A percentile compares a stretch with the other conserved stretches of the same genome.
phyloP scores from a whole-genome alignment of 2,888 invertebrate species.

The Thymelicus sylvestris region DNA sequence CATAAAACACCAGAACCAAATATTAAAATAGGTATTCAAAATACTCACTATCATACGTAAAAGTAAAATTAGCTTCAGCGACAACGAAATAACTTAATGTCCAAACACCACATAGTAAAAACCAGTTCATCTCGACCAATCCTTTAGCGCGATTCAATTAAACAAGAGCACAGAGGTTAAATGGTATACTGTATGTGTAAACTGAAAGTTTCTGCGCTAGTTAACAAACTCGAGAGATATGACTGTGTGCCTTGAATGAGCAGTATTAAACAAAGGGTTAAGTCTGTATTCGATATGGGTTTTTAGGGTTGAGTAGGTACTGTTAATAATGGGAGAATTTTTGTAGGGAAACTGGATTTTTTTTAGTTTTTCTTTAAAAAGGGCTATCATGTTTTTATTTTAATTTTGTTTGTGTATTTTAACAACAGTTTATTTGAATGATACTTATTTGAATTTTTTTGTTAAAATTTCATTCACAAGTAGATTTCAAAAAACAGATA shows the following conservation, averaged over 20 bases:
- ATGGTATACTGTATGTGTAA: constrained; percentile 28
- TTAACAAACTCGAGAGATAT: constrained; percentile 42
- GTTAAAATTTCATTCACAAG: too few relatives aligned
- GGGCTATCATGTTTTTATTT: too few relatives aligned
- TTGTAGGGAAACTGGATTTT: too few relatives aligned
- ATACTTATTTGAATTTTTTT: too few relatives aligned
- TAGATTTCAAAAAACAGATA: too few relatives aligned
- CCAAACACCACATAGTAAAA: constrained; percentile 41
- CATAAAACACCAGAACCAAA: too few relatives aligned
- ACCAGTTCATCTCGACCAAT: constrained; percentile 45
- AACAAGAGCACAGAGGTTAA: constrained; percentile 24
- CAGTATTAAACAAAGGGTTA: background rate
- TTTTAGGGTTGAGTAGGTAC: too few relatives aligned
- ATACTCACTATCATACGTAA: constrained; percentile 55
- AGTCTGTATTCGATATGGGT: too few relatives aligned
- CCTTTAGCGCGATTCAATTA: constrained; percentile 7
- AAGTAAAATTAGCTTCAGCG: constrained; percentile 49
- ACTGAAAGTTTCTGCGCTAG: constrained; percentile 38
- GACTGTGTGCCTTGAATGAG: constrained; percentile 41
- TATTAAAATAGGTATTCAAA: background rate
- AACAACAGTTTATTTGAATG: too few relatives aligned
- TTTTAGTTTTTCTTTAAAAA: too few relatives aligned
- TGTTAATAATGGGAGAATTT: too few relatives aligned
- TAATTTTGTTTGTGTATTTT: too few relatives aligned
- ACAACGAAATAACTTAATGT: constrained; percentile 28